phyloP scores from a whole-genome alignment of 2,888 invertebrate species.

The Eucriotettix oculatus region DNA sequence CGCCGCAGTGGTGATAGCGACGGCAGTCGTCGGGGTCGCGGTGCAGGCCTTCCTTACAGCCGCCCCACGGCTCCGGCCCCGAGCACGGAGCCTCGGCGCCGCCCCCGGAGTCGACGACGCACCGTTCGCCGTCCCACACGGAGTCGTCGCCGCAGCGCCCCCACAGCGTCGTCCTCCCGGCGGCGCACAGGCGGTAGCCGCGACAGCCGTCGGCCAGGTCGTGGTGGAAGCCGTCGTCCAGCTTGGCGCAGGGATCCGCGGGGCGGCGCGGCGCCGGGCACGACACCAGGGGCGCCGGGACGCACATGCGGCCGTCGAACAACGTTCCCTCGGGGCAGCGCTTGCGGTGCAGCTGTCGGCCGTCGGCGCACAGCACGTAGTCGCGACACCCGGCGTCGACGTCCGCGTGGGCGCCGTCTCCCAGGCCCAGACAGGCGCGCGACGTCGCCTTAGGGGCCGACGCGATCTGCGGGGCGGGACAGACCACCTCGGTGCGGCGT shows the following conservation, averaged over 20 bases:
- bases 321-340: slow-evolving; percentile 20
- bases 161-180: slow-evolving; percentile 6
- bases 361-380: slow-evolving; percentile 33
- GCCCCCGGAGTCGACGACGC: neutral
- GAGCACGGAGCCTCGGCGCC: slow-evolving; percentile 15
- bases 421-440: slow-evolving; percentile 16
- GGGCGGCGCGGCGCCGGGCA: slow-evolving; percentile 1
- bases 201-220: slow-evolving; percentile 13
- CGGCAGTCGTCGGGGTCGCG: slow-evolving; percentile 31
- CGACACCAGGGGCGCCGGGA: slow-evolving; percentile 15
- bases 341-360: slow-evolving; percentile 26
- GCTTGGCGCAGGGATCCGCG: slow-evolving; percentile 4
- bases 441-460: slow-evolving; percentile 17
- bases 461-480: slow-evolving; percentile 2
- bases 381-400: slow-evolving; percentile 33
- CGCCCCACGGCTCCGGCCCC: slow-evolving; percentile 15
- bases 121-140: slow-evolving; percentile 27
- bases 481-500: no score
- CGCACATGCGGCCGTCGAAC: slow-evolving; percentile 22
- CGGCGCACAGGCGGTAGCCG: slow-evolving; percentile 14
- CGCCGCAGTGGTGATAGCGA: slow-evolving; percentile 34
- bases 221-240: slow-evolving; percentile 14
- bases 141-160: slow-evolving; percentile 31
- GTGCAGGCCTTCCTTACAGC: slow-evolving; percentile 23
- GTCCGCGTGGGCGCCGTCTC: slow-evolving; percentile 23